Conservation (phyloP, 1,140 invertebrate genomes). For the Ditylenchus dipsaci region DNA sequence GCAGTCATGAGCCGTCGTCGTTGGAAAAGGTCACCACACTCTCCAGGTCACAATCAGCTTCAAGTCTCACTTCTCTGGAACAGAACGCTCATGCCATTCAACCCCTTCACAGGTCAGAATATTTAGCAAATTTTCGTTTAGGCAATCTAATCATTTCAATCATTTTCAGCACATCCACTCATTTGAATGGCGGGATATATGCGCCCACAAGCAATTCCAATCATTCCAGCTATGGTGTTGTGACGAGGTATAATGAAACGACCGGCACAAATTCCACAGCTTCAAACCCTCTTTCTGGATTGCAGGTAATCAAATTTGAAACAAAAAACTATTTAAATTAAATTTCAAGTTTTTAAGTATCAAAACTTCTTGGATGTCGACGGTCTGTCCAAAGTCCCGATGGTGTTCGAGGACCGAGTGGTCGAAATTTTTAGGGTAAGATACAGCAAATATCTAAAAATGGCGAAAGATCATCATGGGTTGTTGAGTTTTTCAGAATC, state of each 20-base stretch:
- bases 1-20: constrained; percentile 2
- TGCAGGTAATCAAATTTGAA: neutral
- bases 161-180: neutral
- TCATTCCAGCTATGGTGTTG: neutral
- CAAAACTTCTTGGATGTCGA: constrained; percentile 32
- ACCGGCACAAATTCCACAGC: neutral
- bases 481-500: neutral
- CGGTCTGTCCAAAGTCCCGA: constrained; percentile 35
- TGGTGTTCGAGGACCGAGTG: constrained; percentile 33
- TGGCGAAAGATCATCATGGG: neutral
- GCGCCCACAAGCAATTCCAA: neutral
- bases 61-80: constrained; percentile 39
- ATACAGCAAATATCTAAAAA: neutral
- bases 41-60: constrained; percentile 34
- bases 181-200: neutral
- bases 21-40: constrained; percentile 30
- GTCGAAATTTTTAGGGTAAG: constrained; percentile 26
- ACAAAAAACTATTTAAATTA: neutral
- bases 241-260: neutral
- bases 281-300: neutral
- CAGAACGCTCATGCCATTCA: constrained; percentile 15
- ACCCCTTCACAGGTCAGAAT: constrained; percentile 4
- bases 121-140: too few relatives aligned
- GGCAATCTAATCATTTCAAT: too few relatives aligned
- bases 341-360: neutral